Conservation (phyloP, 2,113 vertebrate genomes). For the Addax nasomaculatus region DNA sequence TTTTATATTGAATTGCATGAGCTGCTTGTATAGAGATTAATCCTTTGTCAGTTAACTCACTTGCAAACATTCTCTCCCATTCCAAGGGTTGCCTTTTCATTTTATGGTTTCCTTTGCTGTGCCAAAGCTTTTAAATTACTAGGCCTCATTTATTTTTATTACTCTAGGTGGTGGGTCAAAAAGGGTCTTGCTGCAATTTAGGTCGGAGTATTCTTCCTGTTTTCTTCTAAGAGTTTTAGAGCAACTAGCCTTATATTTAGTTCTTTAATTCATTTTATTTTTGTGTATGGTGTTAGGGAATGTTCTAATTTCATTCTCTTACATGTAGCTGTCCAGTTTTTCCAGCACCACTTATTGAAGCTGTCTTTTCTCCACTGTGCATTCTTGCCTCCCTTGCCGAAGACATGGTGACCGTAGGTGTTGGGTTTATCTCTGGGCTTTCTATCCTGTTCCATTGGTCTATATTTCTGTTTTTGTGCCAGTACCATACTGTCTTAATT, state of each 20-base stretch:
- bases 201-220: background rate
- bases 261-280: background rate
- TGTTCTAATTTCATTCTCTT: background rate
- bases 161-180: background rate
- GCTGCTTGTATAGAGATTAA: background rate
- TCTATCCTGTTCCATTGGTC: background rate
- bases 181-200: background rate
- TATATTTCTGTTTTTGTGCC: background rate
- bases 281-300: background rate
- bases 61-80: background rate
- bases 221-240: background rate
- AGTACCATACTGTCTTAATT: background rate
- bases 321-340: background rate
- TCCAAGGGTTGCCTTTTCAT: background rate
- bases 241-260: background rate
- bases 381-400: background rate
- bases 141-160: background rate
- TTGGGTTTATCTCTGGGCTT: background rate
- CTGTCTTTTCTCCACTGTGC: background rate
- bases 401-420: background rate
- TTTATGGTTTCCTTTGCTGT: background rate
- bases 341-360: background rate
- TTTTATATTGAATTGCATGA: background rate
- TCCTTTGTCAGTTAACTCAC: background rate
- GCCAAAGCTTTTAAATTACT: background rate